These are phyloP conservation scores for Toxotes chatareus DNA, from an alignment of 2,113 vertebrate genomes.

Conservation along the genomic window DNA sequence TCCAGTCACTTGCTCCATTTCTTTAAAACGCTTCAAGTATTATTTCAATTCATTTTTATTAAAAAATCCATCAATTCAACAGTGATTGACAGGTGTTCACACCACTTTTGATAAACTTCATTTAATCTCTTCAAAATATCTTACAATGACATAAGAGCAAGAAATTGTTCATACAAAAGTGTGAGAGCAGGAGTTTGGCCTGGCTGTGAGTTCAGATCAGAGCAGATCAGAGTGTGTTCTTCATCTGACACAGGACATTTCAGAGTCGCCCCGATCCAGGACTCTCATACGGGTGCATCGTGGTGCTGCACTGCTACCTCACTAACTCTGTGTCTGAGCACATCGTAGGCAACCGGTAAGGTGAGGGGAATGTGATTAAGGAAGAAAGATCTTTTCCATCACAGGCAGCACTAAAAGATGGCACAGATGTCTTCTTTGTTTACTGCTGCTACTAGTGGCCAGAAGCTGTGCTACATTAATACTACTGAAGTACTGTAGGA, in stretches of 20 bases:
- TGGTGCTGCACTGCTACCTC: too few species aligned
- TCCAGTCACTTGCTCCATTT: not conserved
- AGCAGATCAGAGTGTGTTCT: not conserved
- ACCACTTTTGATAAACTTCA: constrained; percentile 69
- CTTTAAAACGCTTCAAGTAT: not conserved
- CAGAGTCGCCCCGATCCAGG: not conserved
- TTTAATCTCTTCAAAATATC: constrained; percentile 79
- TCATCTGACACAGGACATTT: not conserved
- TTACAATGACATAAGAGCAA: constrained; percentile 69
- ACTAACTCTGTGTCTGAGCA: not conserved
- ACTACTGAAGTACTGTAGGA: not conserved
- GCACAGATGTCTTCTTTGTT: not conserved
- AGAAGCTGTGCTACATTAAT: not conserved
- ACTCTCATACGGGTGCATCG: not conserved
- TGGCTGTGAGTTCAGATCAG: constrained; percentile 13
- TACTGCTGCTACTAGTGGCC: not conserved
- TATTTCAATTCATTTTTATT: constrained; percentile 50
- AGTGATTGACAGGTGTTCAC: constrained; percentile 77
- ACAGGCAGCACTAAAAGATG: not conserved
- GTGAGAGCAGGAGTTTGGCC: constrained; percentile 40
- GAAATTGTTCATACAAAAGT: constrained; percentile 58
- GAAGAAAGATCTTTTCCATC: not conserved
- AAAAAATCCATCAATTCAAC: constrained; percentile 68
- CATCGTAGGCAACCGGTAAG: not conserved
- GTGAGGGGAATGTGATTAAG: not conserved